phyloP scores from a whole-genome alignment of 2,888 invertebrate genomes.

The Stictocephala bisonia region DNA sequence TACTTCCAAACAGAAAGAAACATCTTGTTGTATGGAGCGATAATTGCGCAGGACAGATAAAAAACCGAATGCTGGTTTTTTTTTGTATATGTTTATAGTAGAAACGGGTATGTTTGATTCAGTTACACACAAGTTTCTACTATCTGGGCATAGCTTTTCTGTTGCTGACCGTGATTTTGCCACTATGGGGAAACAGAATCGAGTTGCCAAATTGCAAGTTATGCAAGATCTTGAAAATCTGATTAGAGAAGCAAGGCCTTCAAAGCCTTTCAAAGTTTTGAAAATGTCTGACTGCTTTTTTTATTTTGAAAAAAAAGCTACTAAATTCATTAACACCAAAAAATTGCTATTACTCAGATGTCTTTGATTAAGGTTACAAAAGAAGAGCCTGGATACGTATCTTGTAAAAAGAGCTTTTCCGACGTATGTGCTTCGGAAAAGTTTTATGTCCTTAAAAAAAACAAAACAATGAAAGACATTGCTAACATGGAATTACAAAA shows the following conservation, averaged over 20 bases:
- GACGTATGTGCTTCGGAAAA: too few relatives aligned
- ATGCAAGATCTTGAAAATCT: constrained; percentile 8
- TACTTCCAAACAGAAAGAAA: constrained; percentile 34
- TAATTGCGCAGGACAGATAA: constrained; percentile 46
- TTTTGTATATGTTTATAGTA: too few relatives aligned
- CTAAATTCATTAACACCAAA: neutral
- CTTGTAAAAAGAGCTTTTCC: constrained; percentile 20
- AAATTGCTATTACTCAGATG: constrained; percentile 3
- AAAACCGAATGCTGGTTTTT: constrained; percentile 45
- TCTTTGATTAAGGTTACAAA: constrained; percentile 6
- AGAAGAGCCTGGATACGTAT: neutral
- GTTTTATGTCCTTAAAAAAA: too few relatives aligned
- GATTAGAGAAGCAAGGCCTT: neutral
- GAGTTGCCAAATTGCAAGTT: neutral
- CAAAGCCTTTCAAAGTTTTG: neutral
- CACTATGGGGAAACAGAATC: neutral
- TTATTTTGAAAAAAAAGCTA: neutral
- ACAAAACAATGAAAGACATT: too few relatives aligned
- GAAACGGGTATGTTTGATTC: neutral
- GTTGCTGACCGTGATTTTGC: too few relatives aligned
- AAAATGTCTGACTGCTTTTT: neutral
- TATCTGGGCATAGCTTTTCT: constrained; percentile 6
- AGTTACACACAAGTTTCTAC: neutral
- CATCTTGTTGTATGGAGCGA: constrained; percentile 40
- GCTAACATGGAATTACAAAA: too few relatives aligned